Percentiles rank a stretch among this genome's conserved stretches.
Evolutionary conservation across 2,797 vertebrate genomes (phyloP).

Genomic region (Chrysocyon brachyurus): DNA sequence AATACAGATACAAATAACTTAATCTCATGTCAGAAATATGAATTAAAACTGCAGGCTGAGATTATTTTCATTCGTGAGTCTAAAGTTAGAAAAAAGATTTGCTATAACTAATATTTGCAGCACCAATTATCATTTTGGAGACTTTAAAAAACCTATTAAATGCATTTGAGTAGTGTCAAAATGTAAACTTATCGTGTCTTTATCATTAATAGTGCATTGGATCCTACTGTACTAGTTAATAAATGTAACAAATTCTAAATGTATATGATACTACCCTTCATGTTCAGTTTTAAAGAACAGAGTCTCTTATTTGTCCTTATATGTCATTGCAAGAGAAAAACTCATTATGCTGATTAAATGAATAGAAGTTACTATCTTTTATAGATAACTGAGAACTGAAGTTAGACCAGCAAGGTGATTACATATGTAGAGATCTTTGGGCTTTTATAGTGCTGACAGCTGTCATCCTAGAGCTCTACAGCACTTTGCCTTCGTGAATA

Average conservation of each 20-base stretch:
- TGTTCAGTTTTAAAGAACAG: not conserved
- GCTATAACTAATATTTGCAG: not conserved
- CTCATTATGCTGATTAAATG: constrained; percentile 59
- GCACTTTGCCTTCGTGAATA: constrained; percentile 60
- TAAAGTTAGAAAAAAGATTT: not conserved
- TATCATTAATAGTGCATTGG: not conserved
- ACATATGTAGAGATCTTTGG: constrained; percentile 65
- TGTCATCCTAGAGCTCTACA: constrained; percentile 8
- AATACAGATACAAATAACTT: not conserved
- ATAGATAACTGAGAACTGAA: constrained; percentile 66
- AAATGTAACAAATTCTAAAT: not conserved
- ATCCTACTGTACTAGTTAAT: not conserved
- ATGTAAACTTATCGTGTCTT: not conserved
- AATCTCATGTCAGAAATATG: not conserved
- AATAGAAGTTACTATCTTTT: constrained; percentile 70
- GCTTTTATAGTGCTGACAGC: constrained; percentile 51
- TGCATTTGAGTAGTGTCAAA: not conserved
- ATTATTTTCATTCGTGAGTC: not conserved
- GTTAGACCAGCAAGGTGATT: constrained; percentile 43
- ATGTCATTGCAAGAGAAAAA: constrained; percentile 67
- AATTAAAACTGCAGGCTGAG: not conserved
- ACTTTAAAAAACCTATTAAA: not conserved
- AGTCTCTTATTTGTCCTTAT: not conserved
- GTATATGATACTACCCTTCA: not conserved
- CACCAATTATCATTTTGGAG: not conserved